Conservation (phyloP, 1,140 invertebrate genomes). For the Liolophura sinensis region DNA sequence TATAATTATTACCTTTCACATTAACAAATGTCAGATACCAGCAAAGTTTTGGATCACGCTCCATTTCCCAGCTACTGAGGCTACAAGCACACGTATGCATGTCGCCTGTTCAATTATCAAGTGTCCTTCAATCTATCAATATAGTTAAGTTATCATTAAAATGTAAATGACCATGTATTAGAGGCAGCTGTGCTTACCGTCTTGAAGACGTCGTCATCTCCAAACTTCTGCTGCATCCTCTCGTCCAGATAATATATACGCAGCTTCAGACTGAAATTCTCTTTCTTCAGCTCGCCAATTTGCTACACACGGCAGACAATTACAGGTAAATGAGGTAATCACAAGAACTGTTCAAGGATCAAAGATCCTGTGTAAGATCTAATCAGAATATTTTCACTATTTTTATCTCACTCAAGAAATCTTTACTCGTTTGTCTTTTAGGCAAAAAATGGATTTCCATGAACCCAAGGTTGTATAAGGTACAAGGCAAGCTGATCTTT, state of each 20-base stretch:
- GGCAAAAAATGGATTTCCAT: too few relatives aligned
- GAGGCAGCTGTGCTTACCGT: conserved; percentile 44
- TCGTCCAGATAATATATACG: conserved; percentile 90
- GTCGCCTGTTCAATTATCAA: too few relatives aligned
- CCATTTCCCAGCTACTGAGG: too few relatives aligned
- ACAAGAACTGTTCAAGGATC: not conserved
- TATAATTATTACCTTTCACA: too few relatives aligned
- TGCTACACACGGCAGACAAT: conserved; percentile 62
- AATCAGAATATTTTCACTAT: too few relatives aligned
- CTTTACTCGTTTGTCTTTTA: not conserved
- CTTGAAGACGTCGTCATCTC: conserved; percentile 69
- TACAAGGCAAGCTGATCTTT: too few relatives aligned
- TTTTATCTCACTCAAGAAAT: too few relatives aligned
- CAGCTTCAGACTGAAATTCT: conserved; percentile 90
- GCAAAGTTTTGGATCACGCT: too few relatives aligned
- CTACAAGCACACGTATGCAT: too few relatives aligned
- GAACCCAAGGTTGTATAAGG: too few relatives aligned
- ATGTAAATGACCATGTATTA: too few relatives aligned
- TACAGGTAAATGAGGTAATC: not conserved
- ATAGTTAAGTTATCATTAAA: not conserved
- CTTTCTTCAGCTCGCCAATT: conserved; percentile 77
- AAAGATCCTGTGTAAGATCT: not conserved
- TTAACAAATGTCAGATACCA: too few relatives aligned
- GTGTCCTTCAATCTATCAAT: not conserved
- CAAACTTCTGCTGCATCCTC: conserved; percentile 70